Evolutionary conservation across 1,140 invertebrate genomes (phyloP).

Genomic region (Schmidtea mediterranea): DNA sequence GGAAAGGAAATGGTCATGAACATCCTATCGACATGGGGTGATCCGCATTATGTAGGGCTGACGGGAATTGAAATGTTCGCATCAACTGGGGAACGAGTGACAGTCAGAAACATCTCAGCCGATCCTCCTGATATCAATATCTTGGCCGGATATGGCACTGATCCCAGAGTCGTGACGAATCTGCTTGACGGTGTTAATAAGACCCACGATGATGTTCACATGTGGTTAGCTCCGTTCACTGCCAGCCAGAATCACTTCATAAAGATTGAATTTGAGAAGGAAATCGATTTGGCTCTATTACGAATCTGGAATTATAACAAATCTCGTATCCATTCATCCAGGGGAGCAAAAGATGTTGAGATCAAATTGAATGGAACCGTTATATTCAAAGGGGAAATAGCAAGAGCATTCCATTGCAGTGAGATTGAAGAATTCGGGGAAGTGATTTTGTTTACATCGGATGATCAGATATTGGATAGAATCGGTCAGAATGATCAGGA

Average conservation of each 20-base stretch:
- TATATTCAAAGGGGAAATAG: background rate
- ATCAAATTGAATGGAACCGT: constrained; percentile 5
- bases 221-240: constrained; percentile 42
- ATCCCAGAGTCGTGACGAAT: constrained; percentile 35
- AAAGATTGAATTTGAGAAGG: constrained; percentile 33
- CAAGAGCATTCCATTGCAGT: background rate
- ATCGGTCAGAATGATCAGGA: constrained; percentile 41
- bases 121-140: constrained; percentile 35
- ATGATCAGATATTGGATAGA: constrained; percentile 42
- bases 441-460: constrained; percentile 52
- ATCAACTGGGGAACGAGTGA: constrained; percentile 31
- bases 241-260: constrained; percentile 32
- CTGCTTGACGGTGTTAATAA: constrained; percentile 42
- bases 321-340: constrained; percentile 40
- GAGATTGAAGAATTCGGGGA: constrained; percentile 14
- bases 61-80: constrained; percentile 52
- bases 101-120: constrained; percentile 31
- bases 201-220: constrained; percentile 44
- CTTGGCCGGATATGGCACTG: constrained; percentile 32
- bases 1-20: constrained; percentile 39
- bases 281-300: constrained; percentile 36
- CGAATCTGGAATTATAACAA: constrained; percentile 55
- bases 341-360: constrained; percentile 33
- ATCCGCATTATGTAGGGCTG: constrained; percentile 46
- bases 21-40: constrained; percentile 51